Evolutionary conservation across 2,113 vertebrate species (phyloP), one percentile per base, ranked within the genome.

Genomic region (Ondatra zibethicus): DNA sequence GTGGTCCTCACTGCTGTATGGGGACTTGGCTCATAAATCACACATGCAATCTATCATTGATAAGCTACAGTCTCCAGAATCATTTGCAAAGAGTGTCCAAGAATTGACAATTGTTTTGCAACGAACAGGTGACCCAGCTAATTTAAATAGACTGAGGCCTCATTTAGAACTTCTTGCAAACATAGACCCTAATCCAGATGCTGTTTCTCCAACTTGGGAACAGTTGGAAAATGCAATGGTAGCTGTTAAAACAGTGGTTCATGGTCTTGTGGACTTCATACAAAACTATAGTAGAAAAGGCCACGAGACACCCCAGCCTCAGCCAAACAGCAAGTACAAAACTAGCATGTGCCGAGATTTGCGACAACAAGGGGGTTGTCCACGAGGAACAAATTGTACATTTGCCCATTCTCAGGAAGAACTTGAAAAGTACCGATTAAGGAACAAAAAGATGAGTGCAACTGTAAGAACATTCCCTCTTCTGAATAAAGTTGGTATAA

Each of bases 31-130:
- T n/a, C 99, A 99, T 98, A 99, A 99, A 98, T 99, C 99, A 72
- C 99, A 99, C 97, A 99, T 99, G 99, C 99, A 99, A 96, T 99
- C 99, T 89, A 99, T 99, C 98, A 99, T 99, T 95, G 99, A 99
- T 98, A 99, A 99, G 99, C 98, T 99, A 89, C 99, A 99, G 68
- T 99, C 99, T 97, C 99, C 99, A 84, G 99, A 99, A 96, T 99
- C 99, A 23, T 99, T 99, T 99, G 99, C 99, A 91, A 99, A 99
- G 98, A 99, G 99, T 61, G 99, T 99, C 76, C 99, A 99, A 98
- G 99, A 99, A 96, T 97, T 99, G 98, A 99, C 99, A 7, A 99
- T 99, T 95, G 99, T 99, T 96, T 98, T 99, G 97, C 99, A 99
- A 98, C 99, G 99, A 98, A 99, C 99, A 0, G 99, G 99, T 68